Evolutionary conservation across 64 coral and sea anemone species (phyloP), one percentile per base, ranked within the genome.

Genomic region (Orbicella faveolata): DNA sequence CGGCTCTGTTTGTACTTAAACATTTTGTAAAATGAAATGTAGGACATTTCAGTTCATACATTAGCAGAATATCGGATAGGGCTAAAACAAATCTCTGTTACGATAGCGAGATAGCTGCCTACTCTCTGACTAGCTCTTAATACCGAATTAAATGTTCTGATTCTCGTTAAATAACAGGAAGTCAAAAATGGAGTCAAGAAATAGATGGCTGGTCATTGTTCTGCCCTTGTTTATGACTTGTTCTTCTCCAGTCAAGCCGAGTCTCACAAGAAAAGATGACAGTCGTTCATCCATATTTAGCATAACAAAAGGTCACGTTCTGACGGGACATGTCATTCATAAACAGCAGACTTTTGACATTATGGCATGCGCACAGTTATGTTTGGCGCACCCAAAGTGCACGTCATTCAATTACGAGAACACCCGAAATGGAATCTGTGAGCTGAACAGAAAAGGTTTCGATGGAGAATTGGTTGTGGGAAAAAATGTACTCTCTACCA

Each of bases 281-380:
- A 59, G 59, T 14, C 57, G 79, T 36, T 81, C 79, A n/a, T 36
- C 90, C 6, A 64, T 25, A 48, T 7, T 91, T 48, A 79, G 83
- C 69, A 34, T 37, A 1, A 74, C 75, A 14, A 55, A 76, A 10
- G 54, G 69, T 54, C 69, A 65, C 41, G 75, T 72, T 51, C 80
- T 91, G 39, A 8, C 37, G 21, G 57, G 61, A 36, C 61, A 21
- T 35, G 54, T 63, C 25, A 80, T 91, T 54, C 20, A 76, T 59
- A 78, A 44, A 76, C 90, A 76, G 79, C 80, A 9, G 35, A 91
- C 80, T 66, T 61, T 34, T 61, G 73, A 74, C 21, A 66, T 78
- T 21, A 53, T 86, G 57, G 34, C 90, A 86, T 92, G 90, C 81
- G 90, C 90, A 20, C 90, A 92, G 14, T 51, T 79, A n/a, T 92